Percentiles rank a stretch among this genome's conserved stretches.
Evolutionary conservation across 2,113 vertebrate species (phyloP).

Genomic region (Alligator sinensis): DNA sequence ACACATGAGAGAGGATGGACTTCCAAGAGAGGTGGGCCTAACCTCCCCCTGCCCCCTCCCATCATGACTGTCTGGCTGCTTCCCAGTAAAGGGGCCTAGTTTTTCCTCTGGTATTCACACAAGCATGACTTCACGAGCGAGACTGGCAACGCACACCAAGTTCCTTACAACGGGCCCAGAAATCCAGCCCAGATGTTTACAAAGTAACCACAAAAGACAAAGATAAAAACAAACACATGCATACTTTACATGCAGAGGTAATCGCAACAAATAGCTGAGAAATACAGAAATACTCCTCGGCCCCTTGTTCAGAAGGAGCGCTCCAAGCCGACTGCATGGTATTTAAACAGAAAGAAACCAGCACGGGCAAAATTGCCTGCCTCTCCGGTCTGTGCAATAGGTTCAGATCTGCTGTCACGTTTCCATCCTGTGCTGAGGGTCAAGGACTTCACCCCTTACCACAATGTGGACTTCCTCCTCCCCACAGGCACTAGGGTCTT

Average conservation of each 20-base stretch:
- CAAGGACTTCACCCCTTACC: slow-evolving; percentile 23
- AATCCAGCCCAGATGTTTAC: slow-evolving; percentile 68
- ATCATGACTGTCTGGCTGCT: not conserved
- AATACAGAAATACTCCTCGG: slow-evolving; percentile 20
- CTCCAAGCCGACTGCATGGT: not conserved
- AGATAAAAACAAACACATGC: slow-evolving; percentile 69
- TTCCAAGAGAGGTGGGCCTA: slow-evolving; percentile 43
- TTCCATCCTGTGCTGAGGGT: slow-evolving; percentile 57
- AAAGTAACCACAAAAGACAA: slow-evolving; percentile 63
- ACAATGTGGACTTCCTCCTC: not conserved
- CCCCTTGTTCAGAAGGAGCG: not conserved
- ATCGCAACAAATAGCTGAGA: slow-evolving; percentile 31
- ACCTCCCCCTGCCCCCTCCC: slow-evolving; percentile 5
- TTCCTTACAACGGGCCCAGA: slow-evolving; percentile 44
- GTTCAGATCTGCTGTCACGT: slow-evolving; percentile 59
- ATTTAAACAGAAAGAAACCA: slow-evolving; percentile 63
- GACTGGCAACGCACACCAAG: slow-evolving; percentile 5
- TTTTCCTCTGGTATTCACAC: not conserved
- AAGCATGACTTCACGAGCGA: slow-evolving; percentile 36
- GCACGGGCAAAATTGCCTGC: slow-evolving; percentile 17
- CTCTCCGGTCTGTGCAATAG: not conserved
- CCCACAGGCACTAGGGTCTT: not conserved
- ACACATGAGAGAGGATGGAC: slow-evolving; percentile 26
- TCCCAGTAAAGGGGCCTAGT: not conserved
- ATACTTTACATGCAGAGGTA: slow-evolving; percentile 55